Evolutionary conservation across 2,113 vertebrate genomes (phyloP).

Genomic region (Baryphthengus martii): DNA sequence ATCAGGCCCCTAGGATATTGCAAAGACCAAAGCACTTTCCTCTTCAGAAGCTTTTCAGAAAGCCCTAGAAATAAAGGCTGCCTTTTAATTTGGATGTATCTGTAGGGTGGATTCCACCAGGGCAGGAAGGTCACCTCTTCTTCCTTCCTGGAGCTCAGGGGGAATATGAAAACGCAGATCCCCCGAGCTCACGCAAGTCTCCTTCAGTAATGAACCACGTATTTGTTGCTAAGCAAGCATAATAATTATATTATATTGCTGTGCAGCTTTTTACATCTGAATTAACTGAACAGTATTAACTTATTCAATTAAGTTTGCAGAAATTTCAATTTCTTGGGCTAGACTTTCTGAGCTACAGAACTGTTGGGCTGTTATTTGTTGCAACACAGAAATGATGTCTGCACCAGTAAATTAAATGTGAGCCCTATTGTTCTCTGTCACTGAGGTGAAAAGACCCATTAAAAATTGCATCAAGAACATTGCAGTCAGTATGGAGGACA

Average conservation of each 20-base stretch:
- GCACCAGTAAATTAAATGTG: neutral
- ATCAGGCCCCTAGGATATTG: conserved; percentile 1
- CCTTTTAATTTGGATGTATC: conserved; percentile 15
- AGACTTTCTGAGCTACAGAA: neutral
- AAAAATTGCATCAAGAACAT: neutral
- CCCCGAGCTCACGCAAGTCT: neutral
- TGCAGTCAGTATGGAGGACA: neutral
- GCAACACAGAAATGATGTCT: neutral
- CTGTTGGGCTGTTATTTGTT: neutral
- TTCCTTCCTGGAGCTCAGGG: neutral
- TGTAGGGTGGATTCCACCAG: neutral
- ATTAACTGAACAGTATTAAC: neutral
- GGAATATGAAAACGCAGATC: neutral
- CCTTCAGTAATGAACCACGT: neutral
- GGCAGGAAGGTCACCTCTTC: neutral
- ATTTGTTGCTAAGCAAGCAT: neutral
- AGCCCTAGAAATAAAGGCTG: conserved; percentile 10
- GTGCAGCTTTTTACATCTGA: neutral
- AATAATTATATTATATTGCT: neutral
- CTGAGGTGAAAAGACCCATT: neutral
- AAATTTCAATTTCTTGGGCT: neutral
- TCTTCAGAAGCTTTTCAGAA: conserved; percentile 37
- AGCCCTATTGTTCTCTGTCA: neutral
- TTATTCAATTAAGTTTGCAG: neutral
- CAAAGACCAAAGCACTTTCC: conserved; percentile 34